Conservation (phyloP, 2,113 vertebrate species). For the Bagarius yarrelli region DNA sequence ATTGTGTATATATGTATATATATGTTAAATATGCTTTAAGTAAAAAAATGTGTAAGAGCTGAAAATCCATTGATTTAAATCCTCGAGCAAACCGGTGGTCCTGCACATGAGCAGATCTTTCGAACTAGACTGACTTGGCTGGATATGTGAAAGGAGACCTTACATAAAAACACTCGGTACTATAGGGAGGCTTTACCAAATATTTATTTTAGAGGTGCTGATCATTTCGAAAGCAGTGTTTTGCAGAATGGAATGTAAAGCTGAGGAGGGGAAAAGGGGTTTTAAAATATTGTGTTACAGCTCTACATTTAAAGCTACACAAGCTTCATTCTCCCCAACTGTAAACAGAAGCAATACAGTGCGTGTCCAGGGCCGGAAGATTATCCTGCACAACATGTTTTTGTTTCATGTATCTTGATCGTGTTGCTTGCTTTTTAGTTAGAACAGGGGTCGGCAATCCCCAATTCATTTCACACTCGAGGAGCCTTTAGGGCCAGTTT, state of each 20-base stretch:
- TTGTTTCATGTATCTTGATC: background rate
- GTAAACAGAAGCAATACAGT: background rate
- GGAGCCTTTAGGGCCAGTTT: too few relatives aligned
- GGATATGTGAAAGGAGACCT: background rate
- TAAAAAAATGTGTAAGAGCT: too few relatives aligned
- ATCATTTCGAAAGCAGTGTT: conserved; percentile 1
- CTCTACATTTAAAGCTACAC: background rate
- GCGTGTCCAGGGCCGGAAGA: background rate
- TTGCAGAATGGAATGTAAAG: background rate
- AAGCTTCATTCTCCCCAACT: background rate
- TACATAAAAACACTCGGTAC: conserved; percentile 1
- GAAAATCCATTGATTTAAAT: too few relatives aligned
- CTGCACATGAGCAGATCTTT: background rate
- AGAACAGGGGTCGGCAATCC: too few relatives aligned
- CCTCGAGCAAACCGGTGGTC: too few relatives aligned
- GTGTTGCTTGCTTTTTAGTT: background rate
- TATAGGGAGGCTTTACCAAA: background rate
- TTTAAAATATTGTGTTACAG: background rate
- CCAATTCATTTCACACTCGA: too few relatives aligned
- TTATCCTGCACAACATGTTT: background rate
- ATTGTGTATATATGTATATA: too few relatives aligned
- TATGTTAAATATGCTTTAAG: too few relatives aligned
- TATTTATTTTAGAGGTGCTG: conserved; percentile 18
- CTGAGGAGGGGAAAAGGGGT: background rate
- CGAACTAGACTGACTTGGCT: background rate